Conservation (phyloP, 1,140 invertebrate genomes). For the Drosophila navojoa region DNA sequence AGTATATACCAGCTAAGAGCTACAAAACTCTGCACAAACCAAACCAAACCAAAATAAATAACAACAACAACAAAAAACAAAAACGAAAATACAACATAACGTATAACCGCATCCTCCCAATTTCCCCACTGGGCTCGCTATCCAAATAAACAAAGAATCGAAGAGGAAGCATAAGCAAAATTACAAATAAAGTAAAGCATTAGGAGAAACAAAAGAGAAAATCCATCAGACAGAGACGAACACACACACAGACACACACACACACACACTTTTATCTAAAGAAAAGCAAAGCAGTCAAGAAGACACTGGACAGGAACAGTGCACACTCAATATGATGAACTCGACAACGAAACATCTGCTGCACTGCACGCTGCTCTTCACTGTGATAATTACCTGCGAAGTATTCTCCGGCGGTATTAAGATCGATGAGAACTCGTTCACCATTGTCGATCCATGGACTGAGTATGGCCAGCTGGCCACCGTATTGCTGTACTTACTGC, state of each 20-base stretch:
- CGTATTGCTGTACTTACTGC: slow-evolving; percentile 90
- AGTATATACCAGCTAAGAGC: no score
- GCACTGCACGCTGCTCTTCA: slow-evolving; percentile 91
- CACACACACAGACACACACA: neutral
- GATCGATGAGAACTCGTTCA: slow-evolving; percentile 86
- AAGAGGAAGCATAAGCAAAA: no score
- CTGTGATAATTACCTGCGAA: slow-evolving; percentile 91
- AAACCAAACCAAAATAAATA: slow-evolving; percentile 4
- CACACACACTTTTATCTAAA: neutral
- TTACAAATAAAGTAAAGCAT: no score
- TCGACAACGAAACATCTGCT: slow-evolving; percentile 89
- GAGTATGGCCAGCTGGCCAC: slow-evolving; percentile 90
- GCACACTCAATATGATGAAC: slow-evolving; percentile 83
- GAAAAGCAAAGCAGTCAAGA: neutral
- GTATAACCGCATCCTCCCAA: no score
- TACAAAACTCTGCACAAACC: no score
- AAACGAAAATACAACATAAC: no score
- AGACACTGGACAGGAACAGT: no score
- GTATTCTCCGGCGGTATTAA: slow-evolving; percentile 91
- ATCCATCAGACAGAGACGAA: no score
- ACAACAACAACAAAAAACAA: no score
- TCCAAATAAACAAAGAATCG: no score
- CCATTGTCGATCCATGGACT: slow-evolving; percentile 90
- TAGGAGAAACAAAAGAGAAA: no score
- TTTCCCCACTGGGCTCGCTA: no score